A percentile compares a stretch with the other conserved stretches of the same genome.
Evolutionary conservation across 2,797 vertebrate species (phyloP).

Genomic region (Betta splendens): DNA sequence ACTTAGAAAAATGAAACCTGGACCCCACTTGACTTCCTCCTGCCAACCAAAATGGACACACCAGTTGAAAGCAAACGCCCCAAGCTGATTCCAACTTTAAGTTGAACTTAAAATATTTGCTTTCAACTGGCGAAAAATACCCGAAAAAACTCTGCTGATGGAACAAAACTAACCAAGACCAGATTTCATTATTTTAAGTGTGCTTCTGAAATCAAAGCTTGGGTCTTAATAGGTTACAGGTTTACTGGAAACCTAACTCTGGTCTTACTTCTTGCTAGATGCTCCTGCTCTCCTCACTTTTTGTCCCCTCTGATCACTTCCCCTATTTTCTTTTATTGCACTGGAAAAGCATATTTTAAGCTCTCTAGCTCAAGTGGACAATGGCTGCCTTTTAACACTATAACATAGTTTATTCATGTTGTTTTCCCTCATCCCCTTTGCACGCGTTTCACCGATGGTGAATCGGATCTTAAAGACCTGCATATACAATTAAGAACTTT

Average conservation of each 20-base stretch:
- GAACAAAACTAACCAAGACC: too few species aligned
- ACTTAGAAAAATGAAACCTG: too few species aligned
- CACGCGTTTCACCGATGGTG: neutral
- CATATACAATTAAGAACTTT: slow-evolving; percentile 15
- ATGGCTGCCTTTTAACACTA: slow-evolving; percentile 55
- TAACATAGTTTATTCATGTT: slow-evolving; percentile 41
- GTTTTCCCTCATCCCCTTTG: slow-evolving; percentile 29
- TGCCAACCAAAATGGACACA: too few species aligned
- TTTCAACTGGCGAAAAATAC: too few species aligned
- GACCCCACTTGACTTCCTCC: too few species aligned
- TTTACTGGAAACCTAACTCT: slow-evolving; percentile 41
- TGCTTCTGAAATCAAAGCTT: too few species aligned
- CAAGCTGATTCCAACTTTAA: too few species aligned
- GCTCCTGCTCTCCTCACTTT: neutral
- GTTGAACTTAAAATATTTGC: too few species aligned
- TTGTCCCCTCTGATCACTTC: neutral
- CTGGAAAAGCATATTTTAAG: slow-evolving; percentile 47
- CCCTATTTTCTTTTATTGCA: slow-evolving; percentile 34
- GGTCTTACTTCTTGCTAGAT: slow-evolving; percentile 27
- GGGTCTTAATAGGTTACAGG: too few species aligned
- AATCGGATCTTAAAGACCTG: slow-evolving; percentile 17
- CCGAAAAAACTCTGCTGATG: too few species aligned
- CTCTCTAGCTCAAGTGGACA: slow-evolving; percentile 40
- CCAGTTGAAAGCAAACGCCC: too few species aligned
- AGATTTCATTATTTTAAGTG: too few species aligned